Conservation (phyloP, 2,888 invertebrate genomes). For the Patella depressa region DNA sequence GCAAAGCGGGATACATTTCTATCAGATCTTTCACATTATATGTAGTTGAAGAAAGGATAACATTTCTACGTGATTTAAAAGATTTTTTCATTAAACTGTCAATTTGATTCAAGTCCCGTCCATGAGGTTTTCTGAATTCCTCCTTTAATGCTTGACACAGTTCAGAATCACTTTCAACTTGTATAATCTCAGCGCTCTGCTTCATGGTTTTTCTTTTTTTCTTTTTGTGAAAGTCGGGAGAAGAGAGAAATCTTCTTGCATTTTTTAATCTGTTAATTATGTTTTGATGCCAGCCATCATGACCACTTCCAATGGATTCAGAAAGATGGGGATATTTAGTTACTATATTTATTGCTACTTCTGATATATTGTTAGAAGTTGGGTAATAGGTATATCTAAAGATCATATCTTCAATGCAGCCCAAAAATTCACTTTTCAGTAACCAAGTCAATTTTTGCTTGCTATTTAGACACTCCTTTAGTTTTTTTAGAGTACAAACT, state of each 20-base stretch:
- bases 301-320: neutral
- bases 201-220: neutral
- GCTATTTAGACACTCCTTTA: neutral
- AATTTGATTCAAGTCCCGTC: neutral
- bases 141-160: neutral
- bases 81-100: neutral
- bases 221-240: neutral
- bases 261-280: neutral
- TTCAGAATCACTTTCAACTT: neutral
- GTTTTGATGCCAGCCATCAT: neutral
- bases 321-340: neutral
- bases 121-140: neutral
- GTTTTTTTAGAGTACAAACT: neutral
- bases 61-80: neutral
- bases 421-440: neutral
- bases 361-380: neutral
- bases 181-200: neutral
- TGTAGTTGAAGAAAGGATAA: neutral
- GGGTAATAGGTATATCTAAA: neutral
- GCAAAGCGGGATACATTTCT: neutral
- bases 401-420: neutral
- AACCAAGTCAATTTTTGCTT: neutral
- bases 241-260: neutral
- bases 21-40: neutral
- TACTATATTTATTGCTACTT: neutral